Percentiles rank a stretch among this genome's conserved stretches.
Evolutionary conservation across 64 coral and sea anemone genomes (phyloP).

Genomic region (Hydrozoanthus tunicans): DNA sequence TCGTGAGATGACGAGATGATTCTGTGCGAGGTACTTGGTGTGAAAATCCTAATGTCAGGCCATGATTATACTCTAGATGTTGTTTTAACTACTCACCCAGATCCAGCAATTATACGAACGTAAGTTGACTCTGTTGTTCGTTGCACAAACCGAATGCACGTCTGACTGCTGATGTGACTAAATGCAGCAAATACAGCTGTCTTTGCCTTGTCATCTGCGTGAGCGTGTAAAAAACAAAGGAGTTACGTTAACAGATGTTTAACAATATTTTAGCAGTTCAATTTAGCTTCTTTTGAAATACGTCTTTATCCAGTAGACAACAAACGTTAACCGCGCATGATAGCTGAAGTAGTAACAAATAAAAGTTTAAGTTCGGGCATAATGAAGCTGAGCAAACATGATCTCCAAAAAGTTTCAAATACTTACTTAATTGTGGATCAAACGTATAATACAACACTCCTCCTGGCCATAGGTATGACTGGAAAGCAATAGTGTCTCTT

Average conservation of each 20-base stretch:
- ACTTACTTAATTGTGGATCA: conserved; percentile 16
- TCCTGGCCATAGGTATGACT: not conserved
- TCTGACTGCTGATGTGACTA: conserved; percentile 38
- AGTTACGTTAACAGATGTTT: not conserved
- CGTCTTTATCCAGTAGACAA: no score
- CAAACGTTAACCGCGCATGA: no score
- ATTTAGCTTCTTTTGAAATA: not conserved
- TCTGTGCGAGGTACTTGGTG: no score
- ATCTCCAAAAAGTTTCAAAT: no score
- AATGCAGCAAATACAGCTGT: not conserved
- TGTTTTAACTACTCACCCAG: conserved; percentile 22
- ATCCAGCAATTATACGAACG: conserved; percentile 38
- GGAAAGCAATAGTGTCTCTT: not conserved
- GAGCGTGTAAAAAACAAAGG: not conserved
- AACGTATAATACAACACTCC: conserved; percentile 16
- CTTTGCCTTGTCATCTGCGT: not conserved
- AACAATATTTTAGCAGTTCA: not conserved
- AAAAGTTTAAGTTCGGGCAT: not conserved
- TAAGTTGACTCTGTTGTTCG: conserved; percentile 50
- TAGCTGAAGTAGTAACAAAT: not conserved
- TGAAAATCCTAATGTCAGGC: no score
- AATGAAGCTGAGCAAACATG: no score
- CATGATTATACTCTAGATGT: not conserved
- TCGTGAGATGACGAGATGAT: no score
- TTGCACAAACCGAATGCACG: conserved; percentile 57